Base-by-base conservation (phyloP, 2,113 vertebrate species). In the Clarias gariepinus region DNA sequence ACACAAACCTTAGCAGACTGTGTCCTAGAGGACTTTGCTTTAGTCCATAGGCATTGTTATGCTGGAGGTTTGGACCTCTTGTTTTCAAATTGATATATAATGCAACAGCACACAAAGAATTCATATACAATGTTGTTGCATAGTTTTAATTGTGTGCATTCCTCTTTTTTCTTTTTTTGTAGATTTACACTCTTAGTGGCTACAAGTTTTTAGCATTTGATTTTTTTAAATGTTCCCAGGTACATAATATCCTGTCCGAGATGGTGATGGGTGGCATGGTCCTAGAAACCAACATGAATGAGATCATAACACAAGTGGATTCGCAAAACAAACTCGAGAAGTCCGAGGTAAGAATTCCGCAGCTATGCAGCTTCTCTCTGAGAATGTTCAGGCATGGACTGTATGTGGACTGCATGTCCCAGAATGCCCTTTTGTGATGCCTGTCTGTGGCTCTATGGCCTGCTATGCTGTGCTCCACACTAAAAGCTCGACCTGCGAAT, bases 241-340 rank as follows among this genome's bases (percentile, higher is more conserved):
- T 99, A 87, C 98, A 99, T 94, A 98, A 99, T 92, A 99, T 99
- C 91, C 95, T 99, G 93, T 97, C 98, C 0, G 98, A 99, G 96
- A 99, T 99, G 98, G 98, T 99, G 91, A 99, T 99, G 98, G 98
- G 98, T 21, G 98, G 98, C 88, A 99, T 99, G 98, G 98, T 99
- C 91, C 93, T 99, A 90, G 98, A 99, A 94, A 99, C 98, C 86
- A 99, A 99, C 91, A 99, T 99, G 98, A 99, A 99, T 85, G 98
- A 99, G 94, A 99, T 99, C 91, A 98, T 99, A 90, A 98, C 94
- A 58, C 98, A 99, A 88, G 98, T 99, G 94, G 98, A 99, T 89
- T 96, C 97, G 85, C 98, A 99, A 90, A 98, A 97, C 94, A 99
- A 99, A 94, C 94, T 99, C 95, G 98, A 99, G 94, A 99, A 99